Percentiles rank a stretch among this genome's conserved stretches.
Conservation (phyloP, 1,140 invertebrate genomes). For the Anastrepha ludens region DNA sequence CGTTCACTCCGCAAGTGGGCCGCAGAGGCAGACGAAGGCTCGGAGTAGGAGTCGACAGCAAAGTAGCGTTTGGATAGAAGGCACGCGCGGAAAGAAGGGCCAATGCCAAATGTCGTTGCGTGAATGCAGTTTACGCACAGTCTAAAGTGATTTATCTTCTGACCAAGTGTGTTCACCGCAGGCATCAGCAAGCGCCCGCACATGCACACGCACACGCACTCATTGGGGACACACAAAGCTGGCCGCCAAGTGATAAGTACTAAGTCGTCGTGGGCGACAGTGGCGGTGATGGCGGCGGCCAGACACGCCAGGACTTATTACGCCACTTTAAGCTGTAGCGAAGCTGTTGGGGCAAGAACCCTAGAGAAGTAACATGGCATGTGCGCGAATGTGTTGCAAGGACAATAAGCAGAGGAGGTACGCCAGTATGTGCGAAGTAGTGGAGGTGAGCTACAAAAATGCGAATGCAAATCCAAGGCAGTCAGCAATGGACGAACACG, state of each 20-base stretch:
- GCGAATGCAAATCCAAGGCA: constrained; percentile 31
- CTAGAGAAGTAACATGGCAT: neutral
- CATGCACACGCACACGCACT: neutral
- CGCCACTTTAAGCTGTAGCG: constrained; percentile 25
- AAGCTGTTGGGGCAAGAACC: constrained; percentile 30
- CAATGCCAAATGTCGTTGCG: neutral
- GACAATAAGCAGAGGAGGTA: neutral
- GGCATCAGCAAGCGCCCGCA: constrained; percentile 15
- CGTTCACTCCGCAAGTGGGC: constrained; percentile 47
- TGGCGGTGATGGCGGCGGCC: neutral
- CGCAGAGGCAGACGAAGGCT: neutral
- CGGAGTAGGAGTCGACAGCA: neutral
- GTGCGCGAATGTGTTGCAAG: constrained; percentile 7
- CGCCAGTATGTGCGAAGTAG: neutral
- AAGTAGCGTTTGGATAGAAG: neutral
- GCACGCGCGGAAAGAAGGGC: neutral
- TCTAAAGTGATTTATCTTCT: constrained; percentile 47
- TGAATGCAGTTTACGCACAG: constrained; percentile 43
- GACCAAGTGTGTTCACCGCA: constrained; percentile 46
- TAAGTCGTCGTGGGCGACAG: neutral
- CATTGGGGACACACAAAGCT: neutral
- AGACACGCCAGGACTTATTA: constrained; percentile 45
- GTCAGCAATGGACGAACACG: neutral
- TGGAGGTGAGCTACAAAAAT: neutral
- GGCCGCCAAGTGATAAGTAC: constrained; percentile 13